Percentiles rank a stretch among this genome's conserved stretches.
Evolutionary conservation across 2,888 invertebrate genomes (phyloP).

Genomic region (Parthenolecanium corni): DNA sequence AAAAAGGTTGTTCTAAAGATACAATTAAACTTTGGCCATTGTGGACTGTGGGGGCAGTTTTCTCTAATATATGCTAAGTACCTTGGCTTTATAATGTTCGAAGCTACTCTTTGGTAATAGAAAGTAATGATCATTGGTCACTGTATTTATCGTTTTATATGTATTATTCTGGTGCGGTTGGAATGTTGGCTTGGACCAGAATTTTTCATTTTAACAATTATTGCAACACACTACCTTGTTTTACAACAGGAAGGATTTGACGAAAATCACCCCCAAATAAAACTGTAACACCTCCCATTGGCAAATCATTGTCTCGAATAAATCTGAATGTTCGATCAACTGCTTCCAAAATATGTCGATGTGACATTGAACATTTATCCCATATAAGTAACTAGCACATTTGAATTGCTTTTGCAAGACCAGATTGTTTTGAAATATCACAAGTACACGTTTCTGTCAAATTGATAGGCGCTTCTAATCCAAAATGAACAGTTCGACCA

Average conservation of each 20-base stretch:
- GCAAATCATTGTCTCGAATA: background rate
- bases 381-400: constrained; percentile 16
- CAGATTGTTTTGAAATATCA: constrained; percentile 12
- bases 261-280: constrained; percentile 8
- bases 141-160: constrained; percentile 1
- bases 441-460: background rate
- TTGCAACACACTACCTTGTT: background rate
- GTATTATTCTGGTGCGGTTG: background rate
- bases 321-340: constrained; percentile 4
- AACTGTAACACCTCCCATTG: constrained; percentile 5
- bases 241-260: constrained; percentile 15
- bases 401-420: constrained; percentile 8
- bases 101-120: background rate
- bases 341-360: constrained; percentile 2
- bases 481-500: constrained; percentile 38
- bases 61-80: constrained; percentile 9
- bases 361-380: constrained; percentile 19
- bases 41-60: background rate
- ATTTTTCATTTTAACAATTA: background rate
- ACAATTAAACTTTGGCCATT: no score
- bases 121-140: constrained; percentile 7
- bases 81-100: background rate
- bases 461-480: constrained; percentile 37
- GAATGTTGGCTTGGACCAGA: background rate
- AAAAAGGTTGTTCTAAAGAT: no score